phyloP scores from a whole-genome alignment of 2,113 vertebrate genomes.

The Hepsetus odoe region DNA sequence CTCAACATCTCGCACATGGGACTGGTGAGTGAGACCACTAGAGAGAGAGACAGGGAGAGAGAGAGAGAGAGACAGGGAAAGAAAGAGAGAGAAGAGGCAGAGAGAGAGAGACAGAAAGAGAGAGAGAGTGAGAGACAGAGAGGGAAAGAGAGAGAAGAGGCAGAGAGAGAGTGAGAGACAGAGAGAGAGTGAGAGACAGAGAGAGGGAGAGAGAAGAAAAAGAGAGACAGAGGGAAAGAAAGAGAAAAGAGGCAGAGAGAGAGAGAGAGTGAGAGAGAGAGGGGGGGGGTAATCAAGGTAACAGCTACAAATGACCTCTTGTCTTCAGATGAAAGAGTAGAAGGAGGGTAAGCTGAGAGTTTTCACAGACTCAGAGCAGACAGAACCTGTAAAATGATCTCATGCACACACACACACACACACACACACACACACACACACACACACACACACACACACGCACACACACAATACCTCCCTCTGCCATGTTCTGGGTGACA shows the following conservation, averaged over 20 bases:
- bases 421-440: constrained; percentile 16
- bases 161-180: neutral
- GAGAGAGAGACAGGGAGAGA: too few relatives aligned
- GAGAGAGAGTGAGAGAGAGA: neutral
- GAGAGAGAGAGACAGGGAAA: too few relatives aligned
- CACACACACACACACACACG: too few relatives aligned
- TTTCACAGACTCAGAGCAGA: neutral
- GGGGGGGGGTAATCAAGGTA: neutral
- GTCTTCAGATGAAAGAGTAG: constrained; percentile 24
- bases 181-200: neutral
- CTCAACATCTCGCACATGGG: constrained; percentile 87
- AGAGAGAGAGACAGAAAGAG: too few relatives aligned
- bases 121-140: too few relatives aligned
- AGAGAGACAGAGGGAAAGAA: neutral
- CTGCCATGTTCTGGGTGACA: constrained; percentile 58
- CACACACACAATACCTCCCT: too few relatives aligned
- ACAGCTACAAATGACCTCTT: neutral
- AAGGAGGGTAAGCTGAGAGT: neutral
- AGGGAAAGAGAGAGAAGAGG: neutral
- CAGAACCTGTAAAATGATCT: constrained; percentile 5
- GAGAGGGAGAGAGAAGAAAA: too few relatives aligned
- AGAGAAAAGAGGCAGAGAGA: neutral
- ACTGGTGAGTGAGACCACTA: too few relatives aligned
- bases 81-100: too few relatives aligned
- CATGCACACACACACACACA: constrained; percentile 26